A percentile compares a stretch with the other conserved stretches of the same genome.
Conservation (phyloP, 1,140 invertebrate species). For the Leptopilina clavipes region DNA sequence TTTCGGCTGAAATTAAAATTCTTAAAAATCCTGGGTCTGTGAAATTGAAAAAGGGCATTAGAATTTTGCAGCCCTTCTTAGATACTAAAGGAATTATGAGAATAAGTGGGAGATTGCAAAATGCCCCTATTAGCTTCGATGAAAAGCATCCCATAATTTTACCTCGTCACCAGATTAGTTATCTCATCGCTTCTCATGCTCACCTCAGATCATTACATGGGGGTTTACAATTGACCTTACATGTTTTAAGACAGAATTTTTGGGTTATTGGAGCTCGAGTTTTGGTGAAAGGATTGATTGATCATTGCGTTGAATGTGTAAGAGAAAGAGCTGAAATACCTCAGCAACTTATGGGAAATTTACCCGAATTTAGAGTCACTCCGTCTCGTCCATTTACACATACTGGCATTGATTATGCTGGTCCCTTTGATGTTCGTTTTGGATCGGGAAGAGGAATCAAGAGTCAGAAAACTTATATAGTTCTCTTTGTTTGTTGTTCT, state of each 20-base stretch:
- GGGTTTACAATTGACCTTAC: constrained; percentile 49
- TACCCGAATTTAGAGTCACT: neutral
- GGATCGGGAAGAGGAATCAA: neutral
- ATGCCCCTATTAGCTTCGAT: constrained; percentile 6
- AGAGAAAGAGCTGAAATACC: neutral
- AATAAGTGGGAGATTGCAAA: neutral
- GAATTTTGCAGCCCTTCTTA: constrained; percentile 15
- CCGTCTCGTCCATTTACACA: neutral
- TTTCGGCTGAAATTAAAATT: neutral
- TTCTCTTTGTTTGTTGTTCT: neutral
- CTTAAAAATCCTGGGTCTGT: neutral
- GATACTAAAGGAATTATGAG: neutral
- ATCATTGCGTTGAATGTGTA: constrained; percentile 43
- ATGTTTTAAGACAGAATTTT: constrained; percentile 49
- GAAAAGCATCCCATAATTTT: neutral
- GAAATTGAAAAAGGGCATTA: neutral
- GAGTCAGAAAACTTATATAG: neutral
- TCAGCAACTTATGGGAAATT: neutral
- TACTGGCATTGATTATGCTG: neutral
- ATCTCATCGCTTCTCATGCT: neutral
- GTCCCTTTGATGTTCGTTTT: neutral
- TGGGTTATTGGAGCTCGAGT: constrained; percentile 53
- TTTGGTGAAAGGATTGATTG: constrained; percentile 48
- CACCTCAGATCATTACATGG: constrained; percentile 40
- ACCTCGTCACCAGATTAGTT: neutral